These are phyloP conservation scores for Megaptera novaeangliae DNA, from an alignment of 2,113 vertebrate genomes.

Conservation along the genomic window DNA sequence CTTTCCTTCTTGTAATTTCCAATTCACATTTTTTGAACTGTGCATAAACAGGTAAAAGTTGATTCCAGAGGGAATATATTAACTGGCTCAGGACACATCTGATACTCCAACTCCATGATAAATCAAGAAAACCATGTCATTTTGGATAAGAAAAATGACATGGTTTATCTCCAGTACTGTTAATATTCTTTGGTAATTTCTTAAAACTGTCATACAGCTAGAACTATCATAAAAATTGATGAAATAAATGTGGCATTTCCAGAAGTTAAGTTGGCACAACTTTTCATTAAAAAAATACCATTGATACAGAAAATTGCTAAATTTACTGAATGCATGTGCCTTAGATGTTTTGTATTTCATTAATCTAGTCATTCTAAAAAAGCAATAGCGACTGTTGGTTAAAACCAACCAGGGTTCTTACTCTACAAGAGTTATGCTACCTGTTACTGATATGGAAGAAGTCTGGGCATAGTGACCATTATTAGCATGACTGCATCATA, in stretches of 20 bases:
- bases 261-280: neutral
- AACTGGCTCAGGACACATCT: neutral
- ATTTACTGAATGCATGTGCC: neutral
- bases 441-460: neutral
- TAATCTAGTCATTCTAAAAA: neutral
- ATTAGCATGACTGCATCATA: neutral
- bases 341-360: neutral
- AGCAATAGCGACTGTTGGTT: neutral
- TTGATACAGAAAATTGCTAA: neutral
- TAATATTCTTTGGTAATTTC: neutral
- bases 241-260: neutral
- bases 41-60: neutral
- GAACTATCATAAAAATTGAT: neutral
- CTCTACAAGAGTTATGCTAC: neutral
- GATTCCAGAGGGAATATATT: neutral
- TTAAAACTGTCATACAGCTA: neutral
- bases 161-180: neutral
- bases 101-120: neutral
- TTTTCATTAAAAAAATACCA: neutral
- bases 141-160: neutral
- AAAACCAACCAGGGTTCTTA: neutral
- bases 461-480: neutral
- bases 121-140: neutral
- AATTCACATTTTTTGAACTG: neutral
- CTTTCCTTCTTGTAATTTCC: neutral